Percentiles rank a stretch among this genome's conserved stretches.
Evolutionary conservation across 2,797 vertebrate species (phyloP).

Genomic region (Ataeniobius toweri): DNA sequence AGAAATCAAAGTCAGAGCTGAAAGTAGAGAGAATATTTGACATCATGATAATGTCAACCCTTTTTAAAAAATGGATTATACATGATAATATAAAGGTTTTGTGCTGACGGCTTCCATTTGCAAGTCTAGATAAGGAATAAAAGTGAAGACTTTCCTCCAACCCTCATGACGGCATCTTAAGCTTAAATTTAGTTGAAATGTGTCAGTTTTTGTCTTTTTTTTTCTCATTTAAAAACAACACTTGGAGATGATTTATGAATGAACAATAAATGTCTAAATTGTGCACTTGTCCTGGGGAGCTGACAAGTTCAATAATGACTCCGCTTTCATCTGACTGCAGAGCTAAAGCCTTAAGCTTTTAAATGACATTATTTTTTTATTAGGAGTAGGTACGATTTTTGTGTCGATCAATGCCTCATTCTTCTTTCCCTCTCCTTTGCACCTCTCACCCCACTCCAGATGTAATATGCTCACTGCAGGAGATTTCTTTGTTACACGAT

Average conservation of each 20-base stretch:
- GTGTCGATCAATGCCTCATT: slow-evolving; percentile 63
- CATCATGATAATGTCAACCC: neutral
- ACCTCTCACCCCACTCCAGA: slow-evolving; percentile 45
- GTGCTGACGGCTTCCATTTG: neutral
- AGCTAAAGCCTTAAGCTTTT: slow-evolving; percentile 79
- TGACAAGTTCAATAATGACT: slow-evolving; percentile 72
- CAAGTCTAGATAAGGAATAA: neutral
- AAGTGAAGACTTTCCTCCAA: neutral
- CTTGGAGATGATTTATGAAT: slow-evolving; percentile 29
- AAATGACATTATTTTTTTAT: slow-evolving; percentile 84
- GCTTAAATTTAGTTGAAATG: neutral
- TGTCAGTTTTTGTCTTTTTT: neutral
- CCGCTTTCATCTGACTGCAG: slow-evolving; percentile 64
- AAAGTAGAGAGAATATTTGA: neutral
- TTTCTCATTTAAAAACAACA: neutral
- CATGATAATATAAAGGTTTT: neutral
- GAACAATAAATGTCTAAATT: slow-evolving; percentile 31
- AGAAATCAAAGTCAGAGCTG: neutral
- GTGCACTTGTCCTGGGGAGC: slow-evolving; percentile 42
- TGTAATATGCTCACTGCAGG: slow-evolving; percentile 77
- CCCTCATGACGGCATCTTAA: neutral
- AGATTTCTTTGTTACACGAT: slow-evolving; percentile 75
- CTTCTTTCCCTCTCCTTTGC: neutral
- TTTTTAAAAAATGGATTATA: neutral
- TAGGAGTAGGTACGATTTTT: slow-evolving; percentile 74